Conservation (phyloP, 2,113 vertebrate genomes). For the Hemichromis elongatus region DNA sequence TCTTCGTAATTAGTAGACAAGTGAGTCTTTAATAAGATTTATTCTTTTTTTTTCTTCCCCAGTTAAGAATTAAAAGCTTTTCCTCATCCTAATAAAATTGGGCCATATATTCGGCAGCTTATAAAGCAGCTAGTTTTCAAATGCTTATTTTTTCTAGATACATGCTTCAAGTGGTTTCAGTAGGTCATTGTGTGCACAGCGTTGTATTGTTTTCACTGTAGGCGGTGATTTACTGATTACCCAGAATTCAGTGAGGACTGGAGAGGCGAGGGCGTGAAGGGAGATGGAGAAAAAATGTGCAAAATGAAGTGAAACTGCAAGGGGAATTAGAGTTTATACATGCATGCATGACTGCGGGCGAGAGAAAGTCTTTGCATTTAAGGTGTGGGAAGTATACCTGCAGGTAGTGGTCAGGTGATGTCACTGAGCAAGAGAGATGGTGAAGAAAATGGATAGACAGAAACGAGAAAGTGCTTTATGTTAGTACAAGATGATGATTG, state of each 20-base stretch:
- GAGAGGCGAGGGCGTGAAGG: background rate
- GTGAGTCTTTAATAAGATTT: background rate
- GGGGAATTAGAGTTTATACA: background rate
- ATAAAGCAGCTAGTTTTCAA: background rate
- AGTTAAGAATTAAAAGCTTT: background rate
- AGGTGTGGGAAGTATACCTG: background rate
- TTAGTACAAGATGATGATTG: background rate
- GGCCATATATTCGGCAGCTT: background rate
- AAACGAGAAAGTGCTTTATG: background rate
- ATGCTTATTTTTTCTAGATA: background rate
- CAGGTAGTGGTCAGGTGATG: background rate
- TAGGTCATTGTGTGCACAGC: background rate
- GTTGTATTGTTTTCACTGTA: background rate
- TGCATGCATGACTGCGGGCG: rapidly evolving
- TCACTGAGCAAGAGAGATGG: background rate
- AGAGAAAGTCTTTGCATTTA: background rate
- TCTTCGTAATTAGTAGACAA: background rate
- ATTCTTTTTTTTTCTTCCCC: background rate
- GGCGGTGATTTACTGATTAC: background rate
- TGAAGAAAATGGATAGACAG: background rate
- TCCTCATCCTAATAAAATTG: background rate
- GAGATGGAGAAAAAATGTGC: background rate
- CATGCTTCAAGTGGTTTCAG: background rate
- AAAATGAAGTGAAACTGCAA: background rate
- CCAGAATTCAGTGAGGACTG: background rate